Percentiles rank a stretch among this genome's conserved stretches.
Evolutionary conservation across 2,888 invertebrate genomes (phyloP).

Genomic region (Sturmia bella): DNA sequence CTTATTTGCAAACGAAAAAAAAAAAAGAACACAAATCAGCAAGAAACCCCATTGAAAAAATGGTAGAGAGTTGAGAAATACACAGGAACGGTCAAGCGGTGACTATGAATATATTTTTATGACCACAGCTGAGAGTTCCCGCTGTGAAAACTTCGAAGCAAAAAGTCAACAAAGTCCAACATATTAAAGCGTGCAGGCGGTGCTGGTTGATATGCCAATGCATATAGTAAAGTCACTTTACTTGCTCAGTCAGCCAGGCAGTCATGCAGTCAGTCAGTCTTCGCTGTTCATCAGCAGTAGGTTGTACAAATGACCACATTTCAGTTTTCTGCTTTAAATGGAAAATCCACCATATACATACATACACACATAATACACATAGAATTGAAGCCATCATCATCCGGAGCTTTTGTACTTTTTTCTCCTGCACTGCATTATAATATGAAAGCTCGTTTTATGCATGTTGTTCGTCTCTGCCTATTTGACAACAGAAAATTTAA

Average conservation of each 20-base stretch:
- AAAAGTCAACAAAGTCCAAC: conserved; percentile 42
- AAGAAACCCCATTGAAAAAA: neutral
- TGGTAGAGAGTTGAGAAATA: neutral
- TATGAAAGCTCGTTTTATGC: conserved; percentile 19
- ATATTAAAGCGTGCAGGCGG: conserved; percentile 30
- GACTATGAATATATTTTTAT: conserved; percentile 45
- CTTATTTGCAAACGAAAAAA: conserved; percentile 45
- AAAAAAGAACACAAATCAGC: conserved; percentile 8
- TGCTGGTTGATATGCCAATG: conserved; percentile 29
- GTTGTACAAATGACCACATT: conserved; percentile 59
- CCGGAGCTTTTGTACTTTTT: conserved; percentile 38
- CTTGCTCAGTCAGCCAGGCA: conserved; percentile 37
- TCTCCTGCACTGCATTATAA: conserved; percentile 39
- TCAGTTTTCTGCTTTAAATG: conserved; percentile 49
- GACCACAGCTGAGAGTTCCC: conserved; percentile 16
- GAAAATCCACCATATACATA: conserved; percentile 27
- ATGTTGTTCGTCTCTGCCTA: conserved; percentile 9
- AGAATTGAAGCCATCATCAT: conserved; percentile 7
- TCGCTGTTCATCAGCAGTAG: conserved; percentile 56
- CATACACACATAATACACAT: neutral
- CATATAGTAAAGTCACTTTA: conserved; percentile 48
- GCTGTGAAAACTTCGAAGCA: neutral
- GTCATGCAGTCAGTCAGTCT: conserved; percentile 12
- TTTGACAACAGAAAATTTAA: conserved; percentile 20
- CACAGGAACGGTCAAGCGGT: conserved; percentile 40